Evolutionary conservation across 2,888 invertebrate species (phyloP), one percentile per base, ranked within the genome.

Genomic region (Tetrapedia diversipes): DNA sequence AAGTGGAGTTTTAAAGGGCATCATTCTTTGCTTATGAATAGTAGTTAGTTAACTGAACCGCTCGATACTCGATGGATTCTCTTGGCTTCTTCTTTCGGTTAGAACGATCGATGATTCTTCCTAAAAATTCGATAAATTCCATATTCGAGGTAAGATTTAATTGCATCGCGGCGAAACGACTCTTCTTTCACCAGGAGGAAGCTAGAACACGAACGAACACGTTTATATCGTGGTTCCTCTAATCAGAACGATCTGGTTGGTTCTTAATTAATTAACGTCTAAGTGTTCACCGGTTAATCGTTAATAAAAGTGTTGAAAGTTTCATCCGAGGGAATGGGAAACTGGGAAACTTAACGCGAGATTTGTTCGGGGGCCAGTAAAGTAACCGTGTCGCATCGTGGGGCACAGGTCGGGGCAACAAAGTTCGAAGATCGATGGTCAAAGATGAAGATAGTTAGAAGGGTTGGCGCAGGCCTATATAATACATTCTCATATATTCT

Each of bases 231-330:
- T 19, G 49, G 19, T 11, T 34, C 57, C 57, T 61, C 63, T 77
- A 77, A 74, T 77, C 68, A 64, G 68, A 61, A 29, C 54, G 67
- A 65, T 51, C 47, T 8, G 34, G 51, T 51, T 47, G 47, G 53
- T 72, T 77, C 64, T 68, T 56, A 56, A 80, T 74, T 74, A 74
- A 63, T 67, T 67, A 63, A 39, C 60, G 54, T 43, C 37, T 57
- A n/a, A 41, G 41, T 14, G 49, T 56, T 27, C 41, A 32, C 32
- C 32, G 51, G 22, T 10, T 45, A 64, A 39, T 27, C 16, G 24
- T 37, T 45, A 54, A 77, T 74, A 77, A 74, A 74, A 74, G 39
- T 43, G 68, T 47, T 41, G 63, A 45, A 67, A 77, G 56, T 81
- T 70, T 60, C 43, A 39, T 47, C 32, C 14, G 19, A 7, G 7